Base-by-base conservation (phyloP, 2,797 vertebrate species). In the Helarctos malayanus region DNA sequence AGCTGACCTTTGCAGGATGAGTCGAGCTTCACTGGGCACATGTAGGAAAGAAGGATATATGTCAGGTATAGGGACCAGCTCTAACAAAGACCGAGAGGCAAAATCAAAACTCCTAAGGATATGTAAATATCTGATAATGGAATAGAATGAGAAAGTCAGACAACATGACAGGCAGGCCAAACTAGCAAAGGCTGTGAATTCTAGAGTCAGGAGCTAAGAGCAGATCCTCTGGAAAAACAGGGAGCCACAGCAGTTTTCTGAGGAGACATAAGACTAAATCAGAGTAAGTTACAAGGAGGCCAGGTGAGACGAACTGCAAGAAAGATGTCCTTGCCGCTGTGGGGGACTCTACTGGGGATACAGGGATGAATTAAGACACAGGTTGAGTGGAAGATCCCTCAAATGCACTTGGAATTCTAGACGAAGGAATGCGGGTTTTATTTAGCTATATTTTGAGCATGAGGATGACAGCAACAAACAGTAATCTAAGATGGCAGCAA, bases 91-190 rank as follows among this genome's bases (percentile, higher is more conserved):
- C 23, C 85, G 65, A 61, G 11, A 87, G 21, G 57, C 19, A 14
- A 95, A 29, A 68, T 73, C 13, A 91, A 79, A 35, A 82, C 19
- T 75, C 15, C 71, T 18, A 75, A 79, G 56, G 54, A 83, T 61
- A 86, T 71, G 89, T 91, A 89, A 92, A 65, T 81, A 73, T n/a
- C 59, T 38, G 12, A 54, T 41, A 94, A 69, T 27, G 38, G 11
- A 93, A 27, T 27, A 61, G 32, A 86, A 8, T 14, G 25, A 82
- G 35, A 35, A 83, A 88, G 23, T 45, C 84, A 75, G 89, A 18
- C 10, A 56, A 52, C 68, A 25, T 47, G 47, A 84, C 0, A 84
- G 19, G 23, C 32, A 18, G 4, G 4, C 21, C 65, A 88, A 69
- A 41, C n/a, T 45, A 59, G 15, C 7, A 69, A 41, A 9, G 49